These are phyloP conservation scores for Ladona fulva DNA, from an alignment of 1,140 invertebrate species.

Conservation along the genomic window DNA sequence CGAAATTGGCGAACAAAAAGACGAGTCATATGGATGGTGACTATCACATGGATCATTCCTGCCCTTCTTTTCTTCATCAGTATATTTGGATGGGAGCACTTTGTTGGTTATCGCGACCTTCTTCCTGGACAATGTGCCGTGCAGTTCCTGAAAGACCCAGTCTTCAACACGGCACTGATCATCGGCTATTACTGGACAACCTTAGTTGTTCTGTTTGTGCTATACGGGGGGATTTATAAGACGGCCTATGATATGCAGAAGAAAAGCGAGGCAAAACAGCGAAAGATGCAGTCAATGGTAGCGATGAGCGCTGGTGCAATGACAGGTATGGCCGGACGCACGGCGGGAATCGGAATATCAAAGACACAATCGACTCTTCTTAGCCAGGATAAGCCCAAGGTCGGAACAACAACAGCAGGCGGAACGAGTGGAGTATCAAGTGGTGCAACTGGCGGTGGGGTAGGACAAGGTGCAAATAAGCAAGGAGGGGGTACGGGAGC, in stretches of 20 bases:
- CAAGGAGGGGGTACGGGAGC: background rate
- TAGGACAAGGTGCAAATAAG: background rate
- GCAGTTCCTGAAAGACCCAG: constrained; percentile 94
- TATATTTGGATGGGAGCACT: constrained; percentile 99
- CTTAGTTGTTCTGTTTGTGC: constrained; percentile 79
- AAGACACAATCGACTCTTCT: constrained; percentile 63
- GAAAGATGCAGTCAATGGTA: constrained; percentile 90
- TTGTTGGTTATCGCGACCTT: constrained; percentile 83
- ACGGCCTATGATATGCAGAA: constrained; percentile 97
- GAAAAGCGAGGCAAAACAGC: constrained; percentile 90
- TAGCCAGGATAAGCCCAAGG: constrained; percentile 58
- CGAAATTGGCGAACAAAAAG: constrained; percentile 93
- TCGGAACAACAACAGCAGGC: constrained; percentile 17
- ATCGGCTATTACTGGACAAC: constrained; percentile 98
- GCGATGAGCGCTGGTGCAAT: constrained; percentile 77
- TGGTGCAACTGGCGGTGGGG: constrained; percentile 2
- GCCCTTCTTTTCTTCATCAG: constrained; percentile 94
- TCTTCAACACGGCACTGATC: constrained; percentile 96
- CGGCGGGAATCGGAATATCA: constrained; percentile 72
- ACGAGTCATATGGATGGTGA: constrained; percentile 84
- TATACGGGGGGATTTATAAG: constrained; percentile 97
- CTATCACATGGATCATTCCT: constrained; percentile 97
- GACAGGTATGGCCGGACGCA: constrained; percentile 72
- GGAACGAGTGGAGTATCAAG: constrained; percentile 22
- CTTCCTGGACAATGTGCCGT: constrained; percentile 86